Conservation (phyloP, 2,113 vertebrate genomes). For the Gracilinanus agilis region DNA sequence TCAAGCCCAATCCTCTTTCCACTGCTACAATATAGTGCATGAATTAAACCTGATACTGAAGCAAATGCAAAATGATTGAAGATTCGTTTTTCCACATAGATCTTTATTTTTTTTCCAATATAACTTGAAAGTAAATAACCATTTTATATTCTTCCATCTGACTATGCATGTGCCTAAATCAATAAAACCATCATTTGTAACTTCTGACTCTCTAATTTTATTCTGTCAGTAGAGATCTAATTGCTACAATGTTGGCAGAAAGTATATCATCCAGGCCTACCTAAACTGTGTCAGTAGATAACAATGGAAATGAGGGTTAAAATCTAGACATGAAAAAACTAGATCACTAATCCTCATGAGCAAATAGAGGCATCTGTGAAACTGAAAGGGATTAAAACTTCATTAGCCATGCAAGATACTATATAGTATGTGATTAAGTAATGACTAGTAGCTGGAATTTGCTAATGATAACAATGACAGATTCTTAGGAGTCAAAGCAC, state of each 20-base stretch:
- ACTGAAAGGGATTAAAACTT: slow-evolving; percentile 37
- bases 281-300: background rate
- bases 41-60: background rate
- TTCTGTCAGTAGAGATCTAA: background rate
- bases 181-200: slow-evolving; percentile 19
- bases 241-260: background rate
- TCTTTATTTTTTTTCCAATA: slow-evolving; percentile 16
- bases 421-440: slow-evolving; percentile 27
- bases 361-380: slow-evolving; percentile 30
- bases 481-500: slow-evolving; percentile 5
- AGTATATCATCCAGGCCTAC: accelerated
- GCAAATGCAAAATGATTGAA: slow-evolving; percentile 27
- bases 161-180: background rate
- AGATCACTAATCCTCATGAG: background rate
- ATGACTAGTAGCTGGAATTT: background rate
- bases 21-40: background rate
- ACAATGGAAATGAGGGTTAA: slow-evolving; percentile 24
- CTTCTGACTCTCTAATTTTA: slow-evolving; percentile 5
- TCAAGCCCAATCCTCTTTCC: background rate
- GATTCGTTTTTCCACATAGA: slow-evolving; percentile 26
- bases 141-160: slow-evolving; percentile 31
- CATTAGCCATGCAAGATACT: slow-evolving; percentile 14
- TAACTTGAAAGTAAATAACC: slow-evolving; percentile 39
- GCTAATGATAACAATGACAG: slow-evolving; percentile 53
- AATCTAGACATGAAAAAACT: slow-evolving; percentile 30